Percentiles rank a stretch among this genome's conserved stretches.
Conservation (phyloP, 2,113 vertebrate species). For the Callocephalon fimbriatum region DNA sequence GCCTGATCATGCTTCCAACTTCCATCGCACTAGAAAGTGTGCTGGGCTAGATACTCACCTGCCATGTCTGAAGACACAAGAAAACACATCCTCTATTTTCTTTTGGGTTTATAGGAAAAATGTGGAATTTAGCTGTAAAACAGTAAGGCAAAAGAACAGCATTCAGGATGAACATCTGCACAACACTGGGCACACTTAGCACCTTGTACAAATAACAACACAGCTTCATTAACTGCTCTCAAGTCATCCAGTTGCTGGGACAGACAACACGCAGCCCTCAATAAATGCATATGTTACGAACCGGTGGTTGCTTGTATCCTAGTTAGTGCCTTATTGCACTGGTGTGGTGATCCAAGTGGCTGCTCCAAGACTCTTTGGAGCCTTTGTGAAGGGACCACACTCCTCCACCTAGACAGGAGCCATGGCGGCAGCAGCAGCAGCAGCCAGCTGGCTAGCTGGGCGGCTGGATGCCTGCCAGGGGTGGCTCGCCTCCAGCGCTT, state of each 20-base stretch:
- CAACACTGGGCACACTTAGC: neutral
- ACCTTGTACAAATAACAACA: neutral
- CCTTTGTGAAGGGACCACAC: neutral
- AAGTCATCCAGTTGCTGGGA: neutral
- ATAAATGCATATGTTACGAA: neutral
- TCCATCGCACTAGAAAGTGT: neutral
- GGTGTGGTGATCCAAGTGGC: neutral
- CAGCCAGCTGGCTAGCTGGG: neutral
- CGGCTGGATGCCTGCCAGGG: neutral
- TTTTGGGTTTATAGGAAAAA: neutral
- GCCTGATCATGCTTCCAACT: neutral
- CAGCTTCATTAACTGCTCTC: neutral
- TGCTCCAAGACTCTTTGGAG: conserved; percentile 13
- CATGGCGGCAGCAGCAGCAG: neutral
- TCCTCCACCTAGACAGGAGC: neutral
- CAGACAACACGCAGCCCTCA: neutral
- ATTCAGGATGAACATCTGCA: neutral
- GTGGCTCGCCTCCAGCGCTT: conserved; percentile 23
- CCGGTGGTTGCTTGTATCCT: neutral
- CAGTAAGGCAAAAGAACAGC: neutral
- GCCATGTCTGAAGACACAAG: fast-evolving
- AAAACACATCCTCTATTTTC: neutral
- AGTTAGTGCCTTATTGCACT: neutral
- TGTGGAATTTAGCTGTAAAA: neutral
- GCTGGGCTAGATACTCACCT: neutral